Base-by-base conservation (phyloP, 1,140 invertebrate species). In the Drosophila micromelanica region DNA sequence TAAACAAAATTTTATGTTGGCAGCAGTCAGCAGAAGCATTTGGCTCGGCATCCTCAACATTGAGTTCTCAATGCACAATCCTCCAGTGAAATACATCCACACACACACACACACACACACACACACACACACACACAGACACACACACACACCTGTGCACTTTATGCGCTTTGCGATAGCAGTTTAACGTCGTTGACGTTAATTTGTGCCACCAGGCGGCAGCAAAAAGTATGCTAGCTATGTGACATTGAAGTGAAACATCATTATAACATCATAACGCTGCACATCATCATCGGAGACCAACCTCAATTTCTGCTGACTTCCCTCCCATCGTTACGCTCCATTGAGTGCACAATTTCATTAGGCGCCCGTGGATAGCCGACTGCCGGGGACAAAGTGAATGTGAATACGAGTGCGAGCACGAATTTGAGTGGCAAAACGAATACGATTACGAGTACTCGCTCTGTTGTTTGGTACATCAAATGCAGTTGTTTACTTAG, bases 261-360 rank as follows among this genome's bases (percentile, higher is more conserved):
- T 68, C 80, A 74, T 76, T 68, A 72, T 79, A 48, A 54, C 46
- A 55, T 52, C 60, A 57, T 42, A 68, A 59, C 64, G 43, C 40
- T 49, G 43, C 32, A 57, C 65, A 85, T 60, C 57, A 70, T 43
- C 63, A 70, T 43, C 63, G 69, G 56, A 43, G 27, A 27, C 3
- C 62, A 72, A 27, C 77, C 86, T 87, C 73, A 84, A 89, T 89
- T 91, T 91, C 79, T 80, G 90, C 76, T 91, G 90, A 91, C 90
- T 91, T 91, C 85, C 87, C 77, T 85, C 48, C 8, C 86, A 74
- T 90, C 90, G 80, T 85, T 76, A 85, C 90, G 78, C 90, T 90
- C 90, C 77, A 91, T 91, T 91, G 90, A 90, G 76, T 91, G 90
- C 90, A 91, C 90, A 91, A 91, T 91, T 91, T 91, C 90, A 91